Evolutionary conservation across 2,888 invertebrate genomes (phyloP).

Genomic region (Mesodorylaimus sp.): DNA sequence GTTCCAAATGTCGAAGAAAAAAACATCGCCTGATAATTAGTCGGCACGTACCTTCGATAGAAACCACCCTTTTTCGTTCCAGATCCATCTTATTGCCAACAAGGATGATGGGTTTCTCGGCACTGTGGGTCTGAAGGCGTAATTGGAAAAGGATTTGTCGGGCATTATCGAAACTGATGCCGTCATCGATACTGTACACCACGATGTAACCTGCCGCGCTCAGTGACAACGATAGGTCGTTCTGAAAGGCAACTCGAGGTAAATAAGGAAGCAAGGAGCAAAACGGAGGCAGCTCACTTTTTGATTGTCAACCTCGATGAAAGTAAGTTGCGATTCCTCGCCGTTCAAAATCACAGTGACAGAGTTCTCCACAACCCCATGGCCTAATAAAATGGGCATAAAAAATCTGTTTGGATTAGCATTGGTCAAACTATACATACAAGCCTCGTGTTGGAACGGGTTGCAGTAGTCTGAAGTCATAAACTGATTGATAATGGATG

Average conservation of each 20-base stretch:
- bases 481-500: slow-evolving; percentile 65
- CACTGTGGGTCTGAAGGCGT: slow-evolving; percentile 20
- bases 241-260: too few relatives aligned
- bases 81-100: slow-evolving; percentile 34
- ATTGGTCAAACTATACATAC: slow-evolving; percentile 44
- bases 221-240: slow-evolving; percentile 49
- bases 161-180: slow-evolving; percentile 62
- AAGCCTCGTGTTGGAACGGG: slow-evolving; percentile 68
- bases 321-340: slow-evolving; percentile 74
- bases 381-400: slow-evolving; percentile 28
- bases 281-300: too few relatives aligned
- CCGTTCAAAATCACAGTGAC: slow-evolving; percentile 81
- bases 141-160: slow-evolving; percentile 57
- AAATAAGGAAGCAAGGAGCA: too few relatives aligned
- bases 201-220: slow-evolving; percentile 68
- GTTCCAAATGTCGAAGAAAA: too few relatives aligned
- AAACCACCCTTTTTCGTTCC: slow-evolving; percentile 29
- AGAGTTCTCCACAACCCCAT: slow-evolving; percentile 55
- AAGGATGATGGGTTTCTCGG: slow-evolving; percentile 38
- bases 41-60: slow-evolving; percentile 25
- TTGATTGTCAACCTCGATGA: slow-evolving; percentile 43
- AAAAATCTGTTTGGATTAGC: slow-evolving; percentile 33
- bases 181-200: slow-evolving; percentile 75
- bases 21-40: too few relatives aligned
- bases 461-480: slow-evolving; percentile 84